Base-by-base conservation (phyloP, 2,888 invertebrate species). In the Keiferia lycopersicella region DNA sequence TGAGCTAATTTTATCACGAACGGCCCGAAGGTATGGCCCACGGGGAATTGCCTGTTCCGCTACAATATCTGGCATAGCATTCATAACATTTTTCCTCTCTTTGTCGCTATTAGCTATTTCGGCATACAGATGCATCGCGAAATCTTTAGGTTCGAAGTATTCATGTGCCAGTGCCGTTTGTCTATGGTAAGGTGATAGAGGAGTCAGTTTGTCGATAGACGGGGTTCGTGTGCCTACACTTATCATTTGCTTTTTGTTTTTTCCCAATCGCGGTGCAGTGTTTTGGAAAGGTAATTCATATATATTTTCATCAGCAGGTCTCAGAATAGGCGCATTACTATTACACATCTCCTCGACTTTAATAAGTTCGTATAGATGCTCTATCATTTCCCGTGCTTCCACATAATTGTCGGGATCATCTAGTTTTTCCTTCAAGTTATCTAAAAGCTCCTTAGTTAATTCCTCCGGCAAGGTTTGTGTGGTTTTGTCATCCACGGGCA, bases 401-500 rank as follows among this genome's bases (percentile, higher is more conserved):
- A 94, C 93, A 71, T 95, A 95, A 65, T 95, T 94, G 63, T 94
- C 93, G 0, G 96, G 96, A 77, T 94, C 95, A 72, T 95, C 95
- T 8, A 96, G 80, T 73, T 94, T 94, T 70, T 94, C 94, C 64
- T 94, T 92, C 16, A 96, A 85, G 68, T 94, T 93, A 71, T 94
- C 94, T 66, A 96, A 84, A 61, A 96, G 92, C 73, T 96, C 96
- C 71, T 94, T 94, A 0, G 96, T 95, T 58, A 96, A 78, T 79
- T 96, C 95, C 78, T 95, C 95, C 0, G 96, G 96, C 61, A 96
- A 85, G 0, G 96, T 96, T 78, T 95, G 95, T 0, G 94, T 94
- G 34, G 93, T 93, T 81, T 94, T 94, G 74, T 95, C 93, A 70
- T 93, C 94, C 39, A 87, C 87, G 20, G 86, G 86, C 7, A 82